Percentiles rank a stretch among this genome's conserved stretches.
phyloP scores from a whole-genome alignment of 2,888 invertebrate species.

The Hoplodrina blanda region DNA sequence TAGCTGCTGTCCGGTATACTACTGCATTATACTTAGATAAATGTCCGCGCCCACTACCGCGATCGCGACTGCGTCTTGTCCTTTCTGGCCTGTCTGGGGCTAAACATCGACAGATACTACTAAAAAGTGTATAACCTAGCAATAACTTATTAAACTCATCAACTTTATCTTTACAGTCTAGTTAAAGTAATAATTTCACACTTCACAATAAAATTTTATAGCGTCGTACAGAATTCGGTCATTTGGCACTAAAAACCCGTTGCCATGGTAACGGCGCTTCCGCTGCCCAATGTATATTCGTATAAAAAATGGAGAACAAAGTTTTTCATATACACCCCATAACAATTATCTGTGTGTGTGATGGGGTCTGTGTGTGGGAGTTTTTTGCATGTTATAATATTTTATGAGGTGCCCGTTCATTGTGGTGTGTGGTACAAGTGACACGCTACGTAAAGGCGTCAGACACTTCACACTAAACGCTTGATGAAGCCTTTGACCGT shows the following conservation, averaged over 20 bases:
- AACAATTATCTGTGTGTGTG: slow-evolving; percentile 78
- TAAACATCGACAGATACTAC: no score
- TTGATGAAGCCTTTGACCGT: no score
- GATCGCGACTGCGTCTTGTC: no score
- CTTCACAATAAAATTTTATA: slow-evolving; percentile 45
- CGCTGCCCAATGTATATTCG: slow-evolving; percentile 34
- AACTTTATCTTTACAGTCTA: neutral
- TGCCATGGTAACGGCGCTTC: slow-evolving; percentile 45
- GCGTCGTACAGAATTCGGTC: slow-evolving; percentile 41
- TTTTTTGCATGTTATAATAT: slow-evolving; percentile 83
- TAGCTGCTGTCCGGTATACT: no score
- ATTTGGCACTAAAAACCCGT: slow-evolving; percentile 59
- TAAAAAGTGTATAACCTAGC: neutral
- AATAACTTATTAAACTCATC: neutral
- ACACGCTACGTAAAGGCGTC: slow-evolving; percentile 12
- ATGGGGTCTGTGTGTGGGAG: slow-evolving; percentile 65
- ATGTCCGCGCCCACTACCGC: no score
- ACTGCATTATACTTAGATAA: no score
- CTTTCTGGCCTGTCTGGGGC: no score
- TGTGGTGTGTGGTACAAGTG: slow-evolving; percentile 54
- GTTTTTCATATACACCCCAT: slow-evolving; percentile 75
- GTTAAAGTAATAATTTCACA: slow-evolving; percentile 28
- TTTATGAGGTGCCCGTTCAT: slow-evolving; percentile 78
- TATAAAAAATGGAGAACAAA: slow-evolving; percentile 69
- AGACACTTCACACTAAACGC: neutral